Base-by-base conservation (phyloP, 37 sponge, comb jelly and placozoan genomes). In the Theonella swinhoei region DNA sequence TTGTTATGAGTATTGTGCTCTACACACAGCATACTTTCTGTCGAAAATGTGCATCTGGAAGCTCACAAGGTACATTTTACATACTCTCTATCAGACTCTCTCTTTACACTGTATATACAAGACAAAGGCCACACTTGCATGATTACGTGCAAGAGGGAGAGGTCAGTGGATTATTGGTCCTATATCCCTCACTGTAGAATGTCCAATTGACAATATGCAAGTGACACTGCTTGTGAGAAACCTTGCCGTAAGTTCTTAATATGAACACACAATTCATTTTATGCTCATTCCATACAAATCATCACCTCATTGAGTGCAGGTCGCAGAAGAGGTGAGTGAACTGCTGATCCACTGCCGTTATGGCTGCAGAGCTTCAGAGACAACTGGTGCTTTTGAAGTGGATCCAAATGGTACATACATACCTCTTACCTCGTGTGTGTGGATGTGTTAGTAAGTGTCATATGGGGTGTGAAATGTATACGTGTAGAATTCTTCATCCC, bases 271-370 rank as follows among this genome's bases (percentile, higher is more conserved):
- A 43, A 23, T 30, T 70, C 3, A 4, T 23, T 33, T 37, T 30
- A 36, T 70, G 72, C 35, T 41, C 4, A 25, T 25, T 19, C 36
- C 8, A 23, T 43, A 19, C 39, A 26, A 26, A 41, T 25, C 61
- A 42, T 75, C 26, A 17, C 14, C 7, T 23, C 39, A 32, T 0
- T 59, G 34, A 22, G 42, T 39, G 41, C 62, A 95, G 95, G 91
- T 95, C 2, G 87, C 90, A 35, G 95, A 95, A 54, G 92, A 95
- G 78, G 87, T 95, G 30, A 93, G 93, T 26, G 92, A 95, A 39
- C 81, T 95, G 22, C 29, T 74, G 54, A 77, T 92, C 29, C 85
- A 92, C 76, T 95, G 95, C 63, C 75, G 78, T 38, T 95, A 95
- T 83, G 95, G 95, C 28, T 92, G 93, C 75, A 88, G 69, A 35